Evolutionary conservation across 2,888 invertebrate genomes (phyloP), one percentile per base, ranked within the genome.

Genomic region (Synanthedon tipuliformis): DNA sequence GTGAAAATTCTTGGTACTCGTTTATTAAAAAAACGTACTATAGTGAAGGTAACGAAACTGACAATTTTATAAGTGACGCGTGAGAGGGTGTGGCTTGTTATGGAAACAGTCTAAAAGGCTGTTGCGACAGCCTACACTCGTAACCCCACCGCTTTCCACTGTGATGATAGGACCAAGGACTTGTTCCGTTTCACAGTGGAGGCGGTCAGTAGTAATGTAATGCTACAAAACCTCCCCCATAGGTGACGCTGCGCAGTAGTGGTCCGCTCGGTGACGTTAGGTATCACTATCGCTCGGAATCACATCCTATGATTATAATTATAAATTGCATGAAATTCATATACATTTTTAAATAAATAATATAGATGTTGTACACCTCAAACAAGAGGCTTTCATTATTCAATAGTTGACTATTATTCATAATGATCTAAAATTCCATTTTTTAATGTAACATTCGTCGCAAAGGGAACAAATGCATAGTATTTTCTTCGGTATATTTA

Each of bases 391-490:
- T 78, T 70, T 79, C 81, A 79, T 81, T 78, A 76, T 76, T 78
- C 81, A 81, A 68, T 85, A 27, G 27, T 18, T 50, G 12, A 27
- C 18, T 23, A 50, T 49, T 34, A 84, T 69, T 82, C 82, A 84
- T 78, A 69, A 75, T 68, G 73, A 54, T 57, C 54, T 54, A 65
- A 73, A 69, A 63, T 68, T 71, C 77, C 75, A 75, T 84, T 75
- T n/a, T 45, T 83, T 69, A 77, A 73, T 82, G 78, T 83, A 75
- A 79, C 76, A 74, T 81, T 79, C 78, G 82, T 85, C 81, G 85
- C 86, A 79, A 80, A 82, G 83, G 80, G 77, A 68, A 76, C 82
- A 78, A 41, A 15, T 11, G 15, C n/a, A 13, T 23, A 12, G 34
- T 53, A 41, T 45, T 53, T 23, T 50, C 16, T 52, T 34, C 34